phyloP scores from a whole-genome alignment of 2,888 invertebrate genomes.

The Epinotia ramella region DNA sequence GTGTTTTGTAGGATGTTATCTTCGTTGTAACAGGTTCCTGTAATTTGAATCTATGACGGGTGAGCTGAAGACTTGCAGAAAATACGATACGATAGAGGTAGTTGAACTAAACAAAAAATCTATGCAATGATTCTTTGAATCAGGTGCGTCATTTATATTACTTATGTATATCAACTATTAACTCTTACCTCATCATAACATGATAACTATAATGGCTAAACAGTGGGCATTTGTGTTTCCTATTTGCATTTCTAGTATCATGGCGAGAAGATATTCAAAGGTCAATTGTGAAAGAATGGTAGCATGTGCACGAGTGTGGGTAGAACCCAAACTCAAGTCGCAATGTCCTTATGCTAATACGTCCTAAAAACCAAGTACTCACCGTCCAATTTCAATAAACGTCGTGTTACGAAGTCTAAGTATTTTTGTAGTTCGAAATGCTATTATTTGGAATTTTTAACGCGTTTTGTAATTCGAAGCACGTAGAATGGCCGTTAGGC shows the following conservation, averaged over 20 bases:
- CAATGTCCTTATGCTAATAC: slow-evolving; percentile 24
- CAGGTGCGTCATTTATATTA: not conserved
- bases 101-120: not conserved
- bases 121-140: not conserved
- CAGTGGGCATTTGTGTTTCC: not conserved
- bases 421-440: slow-evolving; percentile 29
- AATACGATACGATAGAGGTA: not conserved
- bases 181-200: not conserved
- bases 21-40: not conserved
- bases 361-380: slow-evolving; percentile 27
- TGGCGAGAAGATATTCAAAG: slow-evolving; percentile 28
- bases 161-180: not conserved
- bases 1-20: slow-evolving; percentile 8
- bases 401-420: slow-evolving; percentile 21
- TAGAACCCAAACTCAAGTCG: slow-evolving; percentile 24
- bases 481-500: slow-evolving; percentile 66
- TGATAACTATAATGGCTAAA: not conserved
- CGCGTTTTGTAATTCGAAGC: slow-evolving; percentile 58
- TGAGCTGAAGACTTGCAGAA: not conserved
- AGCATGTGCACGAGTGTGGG: slow-evolving; percentile 23
- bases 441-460: slow-evolving; percentile 42
- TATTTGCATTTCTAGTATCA: slow-evolving; percentile 24
- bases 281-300: slow-evolving; percentile 34
- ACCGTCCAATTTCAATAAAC: slow-evolving; percentile 24
- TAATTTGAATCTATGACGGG: not conserved